A percentile compares a stretch with the other conserved stretches of the same genome.
These are phyloP conservation scores for Aporrectodea caliginosa DNA, from an alignment of 1,140 invertebrate species.

Conservation along the genomic window DNA sequence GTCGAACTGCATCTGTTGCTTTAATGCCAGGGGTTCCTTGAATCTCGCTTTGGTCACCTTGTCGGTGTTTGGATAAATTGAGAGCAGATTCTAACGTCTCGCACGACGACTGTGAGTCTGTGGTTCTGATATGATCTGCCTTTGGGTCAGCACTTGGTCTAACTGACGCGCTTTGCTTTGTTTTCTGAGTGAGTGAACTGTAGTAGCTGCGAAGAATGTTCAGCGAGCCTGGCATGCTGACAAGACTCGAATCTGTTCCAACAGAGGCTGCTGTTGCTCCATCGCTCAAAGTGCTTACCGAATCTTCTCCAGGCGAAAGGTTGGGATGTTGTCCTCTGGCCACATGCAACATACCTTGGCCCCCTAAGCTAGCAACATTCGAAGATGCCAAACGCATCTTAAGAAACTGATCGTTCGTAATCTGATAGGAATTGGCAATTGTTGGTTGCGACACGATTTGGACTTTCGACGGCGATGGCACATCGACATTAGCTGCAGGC, in stretches of 20 bases:
- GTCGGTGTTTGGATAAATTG: background rate
- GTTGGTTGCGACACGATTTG: background rate
- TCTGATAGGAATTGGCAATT: background rate
- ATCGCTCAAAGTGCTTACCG: background rate
- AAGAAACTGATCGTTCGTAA: too few relatives aligned
- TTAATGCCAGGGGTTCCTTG: background rate
- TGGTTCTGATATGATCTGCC: background rate
- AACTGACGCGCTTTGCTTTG: too few relatives aligned
- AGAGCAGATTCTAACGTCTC: background rate
- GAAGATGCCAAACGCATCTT: background rate
- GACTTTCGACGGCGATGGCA: background rate
- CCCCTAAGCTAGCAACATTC: background rate
- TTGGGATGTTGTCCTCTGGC: too few relatives aligned
- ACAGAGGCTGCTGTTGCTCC: background rate
- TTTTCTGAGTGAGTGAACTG: background rate
- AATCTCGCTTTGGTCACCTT: background rate
- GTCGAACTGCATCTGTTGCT: background rate
- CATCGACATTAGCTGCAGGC: background rate
- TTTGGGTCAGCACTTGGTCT: too few relatives aligned
- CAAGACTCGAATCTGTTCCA: background rate
- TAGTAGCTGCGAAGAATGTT: background rate
- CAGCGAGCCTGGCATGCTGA: background rate
- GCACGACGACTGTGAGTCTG: background rate
- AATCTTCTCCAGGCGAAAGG: background rate
- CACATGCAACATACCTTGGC: background rate